Conservation (phyloP, 2,113 vertebrate species). For the Mystacornis crossleyi region DNA sequence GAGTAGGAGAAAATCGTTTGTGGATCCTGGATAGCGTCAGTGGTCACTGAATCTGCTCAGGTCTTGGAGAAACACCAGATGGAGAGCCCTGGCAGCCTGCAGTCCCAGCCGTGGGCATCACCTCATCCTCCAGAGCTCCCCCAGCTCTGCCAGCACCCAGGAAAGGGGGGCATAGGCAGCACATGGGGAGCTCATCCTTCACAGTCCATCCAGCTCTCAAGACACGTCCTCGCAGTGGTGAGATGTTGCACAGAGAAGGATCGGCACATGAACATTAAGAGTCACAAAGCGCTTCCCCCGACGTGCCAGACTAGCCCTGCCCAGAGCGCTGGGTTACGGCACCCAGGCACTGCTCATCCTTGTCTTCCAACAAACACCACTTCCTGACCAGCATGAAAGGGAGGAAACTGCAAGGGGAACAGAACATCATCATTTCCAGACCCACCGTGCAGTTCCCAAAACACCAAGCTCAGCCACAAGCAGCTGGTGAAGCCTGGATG, state of each 20-base stretch:
- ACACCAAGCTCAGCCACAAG: not conserved
- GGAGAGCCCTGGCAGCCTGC: not conserved
- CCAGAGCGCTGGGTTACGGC: rapidly evolving
- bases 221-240: not conserved
- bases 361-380: not conserved
- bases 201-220: not conserved
- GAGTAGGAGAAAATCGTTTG: not conserved
- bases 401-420: not conserved
- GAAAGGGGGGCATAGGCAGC: not conserved
- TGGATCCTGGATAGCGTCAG: slow-evolving; percentile 9
- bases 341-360: not conserved
- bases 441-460: rapidly evolving
- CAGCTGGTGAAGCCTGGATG: not conserved
- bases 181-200: not conserved
- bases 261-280: rapidly evolving
- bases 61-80: slow-evolving; percentile 13
- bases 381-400: not conserved
- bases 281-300: not conserved
- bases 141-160: not conserved
- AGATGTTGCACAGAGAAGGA: not conserved
- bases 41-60: not conserved
- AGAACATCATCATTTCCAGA: slow-evolving; percentile 5
- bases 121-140: not conserved
- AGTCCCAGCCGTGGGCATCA: rapidly evolving
- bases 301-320: not conserved